A percentile compares a stretch with the other conserved stretches of the same genome.
These are phyloP conservation scores for Ryuthela nishihirai DNA, from an alignment of 2,888 invertebrate genomes.

Conservation along the genomic window DNA sequence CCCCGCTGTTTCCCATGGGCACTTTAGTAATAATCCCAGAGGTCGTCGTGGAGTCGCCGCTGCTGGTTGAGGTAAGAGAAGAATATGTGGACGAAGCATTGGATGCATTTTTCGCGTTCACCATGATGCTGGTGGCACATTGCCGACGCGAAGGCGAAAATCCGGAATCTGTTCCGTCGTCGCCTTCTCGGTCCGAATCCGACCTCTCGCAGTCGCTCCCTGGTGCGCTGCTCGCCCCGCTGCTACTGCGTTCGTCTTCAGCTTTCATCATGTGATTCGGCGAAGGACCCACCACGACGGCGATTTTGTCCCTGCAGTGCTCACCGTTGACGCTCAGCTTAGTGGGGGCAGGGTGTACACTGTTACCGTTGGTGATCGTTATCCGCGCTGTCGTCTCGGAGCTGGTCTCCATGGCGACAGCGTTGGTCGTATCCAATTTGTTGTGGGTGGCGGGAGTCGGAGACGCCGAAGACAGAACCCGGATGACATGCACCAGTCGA, in stretches of 20 bases:
- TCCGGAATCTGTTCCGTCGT: constrained; percentile 35
- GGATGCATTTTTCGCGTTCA: constrained; percentile 5
- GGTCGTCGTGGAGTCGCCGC: constrained; percentile 1
- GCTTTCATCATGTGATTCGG: constrained; percentile 13
- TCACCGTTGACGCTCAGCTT: too few relatives aligned
- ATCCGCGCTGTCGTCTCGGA: too few relatives aligned
- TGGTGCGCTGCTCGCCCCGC: constrained; percentile 37
- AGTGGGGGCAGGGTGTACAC: too few relatives aligned
- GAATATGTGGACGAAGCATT: neutral
- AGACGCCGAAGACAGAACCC: constrained; percentile 9
- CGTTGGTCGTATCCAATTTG: too few relatives aligned
- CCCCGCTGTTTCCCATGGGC: constrained; percentile 14
- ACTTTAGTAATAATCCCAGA: neutral
- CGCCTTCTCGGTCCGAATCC: constrained; percentile 31
- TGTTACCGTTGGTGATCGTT: too few relatives aligned
- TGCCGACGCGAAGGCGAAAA: constrained; percentile 17
- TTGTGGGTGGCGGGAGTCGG: too few relatives aligned
- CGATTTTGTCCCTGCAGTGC: constrained; percentile 23
- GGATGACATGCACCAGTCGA: constrained; percentile 27
- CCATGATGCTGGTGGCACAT: constrained; percentile 2
- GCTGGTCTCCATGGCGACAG: too few relatives aligned
- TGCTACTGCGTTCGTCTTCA: constrained; percentile 36
- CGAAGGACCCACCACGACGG: constrained; percentile 25
- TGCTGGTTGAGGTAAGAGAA: neutral
- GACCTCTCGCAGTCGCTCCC: constrained; percentile 36